phyloP scores from a whole-genome alignment of 2,113 vertebrate genomes.

The Sebastes schlegelii region DNA sequence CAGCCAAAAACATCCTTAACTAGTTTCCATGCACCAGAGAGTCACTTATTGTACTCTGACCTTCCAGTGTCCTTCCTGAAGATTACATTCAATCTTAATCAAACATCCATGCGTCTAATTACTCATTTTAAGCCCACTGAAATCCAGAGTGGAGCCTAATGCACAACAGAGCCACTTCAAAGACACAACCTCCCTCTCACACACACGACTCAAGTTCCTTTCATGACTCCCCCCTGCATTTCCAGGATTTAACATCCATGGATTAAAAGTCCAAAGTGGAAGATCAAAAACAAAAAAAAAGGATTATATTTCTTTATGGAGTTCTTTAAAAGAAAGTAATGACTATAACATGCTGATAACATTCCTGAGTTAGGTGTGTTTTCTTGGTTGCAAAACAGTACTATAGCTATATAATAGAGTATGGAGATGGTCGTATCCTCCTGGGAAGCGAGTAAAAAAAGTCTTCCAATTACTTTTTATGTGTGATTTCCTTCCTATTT shows the following conservation, averaged over 20 bases:
- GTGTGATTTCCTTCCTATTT: too few relatives aligned
- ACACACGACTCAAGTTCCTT: background rate
- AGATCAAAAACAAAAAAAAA: background rate
- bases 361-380: background rate
- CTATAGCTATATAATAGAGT: background rate
- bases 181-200: conserved; percentile 9
- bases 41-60: background rate
- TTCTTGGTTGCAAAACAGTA: background rate
- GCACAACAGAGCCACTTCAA: conserved; percentile 8
- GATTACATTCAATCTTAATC: conserved; percentile 11
- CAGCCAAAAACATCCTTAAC: background rate
- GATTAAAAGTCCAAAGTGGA: background rate
- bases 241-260: background rate
- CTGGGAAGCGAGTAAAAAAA: too few relatives aligned
- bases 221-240: background rate
- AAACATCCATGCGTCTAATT: conserved; percentile 13
- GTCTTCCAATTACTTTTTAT: too few relatives aligned
- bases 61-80: background rate
- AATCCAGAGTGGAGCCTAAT: background rate
- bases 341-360: background rate
- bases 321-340: background rate
- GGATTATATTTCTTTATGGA: background rate
- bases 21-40: background rate
- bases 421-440: background rate
- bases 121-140: background rate